Evolutionary conservation across 2,888 invertebrate genomes (phyloP), one percentile per base, ranked within the genome.

Genomic region (Andrena camellia): DNA sequence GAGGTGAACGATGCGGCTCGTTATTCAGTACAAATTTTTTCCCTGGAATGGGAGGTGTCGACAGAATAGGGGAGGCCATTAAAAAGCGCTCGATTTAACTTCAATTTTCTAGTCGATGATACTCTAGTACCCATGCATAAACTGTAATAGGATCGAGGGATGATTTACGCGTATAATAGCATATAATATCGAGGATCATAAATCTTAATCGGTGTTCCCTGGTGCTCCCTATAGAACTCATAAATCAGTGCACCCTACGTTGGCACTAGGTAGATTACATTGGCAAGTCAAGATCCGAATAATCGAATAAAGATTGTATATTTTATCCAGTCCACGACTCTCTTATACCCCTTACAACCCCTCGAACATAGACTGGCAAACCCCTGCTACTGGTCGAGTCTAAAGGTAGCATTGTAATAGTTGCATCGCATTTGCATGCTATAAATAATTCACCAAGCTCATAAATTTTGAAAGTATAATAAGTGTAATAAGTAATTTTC

Each of bases 171-270:
- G 29, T 23, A 42, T 4, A 48, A 48, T 50, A 66, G 50, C 52
- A 20, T 4, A 31, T 50, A 59, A 64, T 69, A 68, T 57, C 26
- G 31, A 10, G 35, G 23, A 13, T 69, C 66, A 42, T 78, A 78
- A 81, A 74, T 81, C 66, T 78, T 74, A 74, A 74, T 74, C 31
- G 67, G 23, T 31, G 20, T 57, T 35, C 2, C 48, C 5, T 17
- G 29, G 52, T 48, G 42, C 26, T 66, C 62, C 57, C 63, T 29
- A 29, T 20, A 66, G 57, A 63, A 72, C 77, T 31, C 62, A 67
- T 78, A 81, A 77, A 81, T 81, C 80, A 57, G 23, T 33, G 2
- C 33, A n/a, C 20, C 33, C 35, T 23, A 7, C 26, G 29, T 10
- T 10, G 35, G 5, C 57, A 10, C 8, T 54, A 42, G 20, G 1